Conservation (phyloP, 2,113 vertebrate genomes). For the Carettochelys insculpta region DNA sequence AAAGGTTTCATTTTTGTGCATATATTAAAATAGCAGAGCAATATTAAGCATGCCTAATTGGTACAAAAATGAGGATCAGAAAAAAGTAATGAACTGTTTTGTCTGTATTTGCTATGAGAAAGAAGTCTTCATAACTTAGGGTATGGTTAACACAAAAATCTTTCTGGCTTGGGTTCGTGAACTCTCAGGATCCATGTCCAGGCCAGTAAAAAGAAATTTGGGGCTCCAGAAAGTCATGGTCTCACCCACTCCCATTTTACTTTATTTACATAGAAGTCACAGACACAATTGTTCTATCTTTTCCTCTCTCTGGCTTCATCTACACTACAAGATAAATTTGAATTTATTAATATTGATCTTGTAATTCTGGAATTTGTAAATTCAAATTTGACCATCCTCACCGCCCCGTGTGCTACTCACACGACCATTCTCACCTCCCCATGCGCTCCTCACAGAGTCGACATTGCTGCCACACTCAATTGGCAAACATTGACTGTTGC, state of each 20-base stretch:
- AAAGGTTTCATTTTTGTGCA: neutral
- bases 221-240: neutral
- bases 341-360: too few relatives aligned
- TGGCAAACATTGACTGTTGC: too few relatives aligned
- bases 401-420: too few relatives aligned
- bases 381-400: too few relatives aligned
- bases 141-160: neutral
- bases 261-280: neutral
- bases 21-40: accelerated
- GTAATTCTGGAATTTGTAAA: too few relatives aligned
- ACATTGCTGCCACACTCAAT: too few relatives aligned
- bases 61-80: neutral
- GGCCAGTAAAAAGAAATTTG: neutral
- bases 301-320: neutral
- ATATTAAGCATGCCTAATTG: accelerated
- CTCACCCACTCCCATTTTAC: neutral
- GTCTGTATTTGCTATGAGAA: neutral
- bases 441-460: too few relatives aligned
- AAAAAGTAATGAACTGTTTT: accelerated
- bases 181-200: neutral
- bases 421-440: too few relatives aligned
- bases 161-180: neutral
- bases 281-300: neutral
- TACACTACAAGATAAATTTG: too few relatives aligned
- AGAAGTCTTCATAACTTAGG: accelerated